These are phyloP conservation scores for Todiramphus saurophagus DNA, from an alignment of 2,113 vertebrate species.

Conservation along the genomic window DNA sequence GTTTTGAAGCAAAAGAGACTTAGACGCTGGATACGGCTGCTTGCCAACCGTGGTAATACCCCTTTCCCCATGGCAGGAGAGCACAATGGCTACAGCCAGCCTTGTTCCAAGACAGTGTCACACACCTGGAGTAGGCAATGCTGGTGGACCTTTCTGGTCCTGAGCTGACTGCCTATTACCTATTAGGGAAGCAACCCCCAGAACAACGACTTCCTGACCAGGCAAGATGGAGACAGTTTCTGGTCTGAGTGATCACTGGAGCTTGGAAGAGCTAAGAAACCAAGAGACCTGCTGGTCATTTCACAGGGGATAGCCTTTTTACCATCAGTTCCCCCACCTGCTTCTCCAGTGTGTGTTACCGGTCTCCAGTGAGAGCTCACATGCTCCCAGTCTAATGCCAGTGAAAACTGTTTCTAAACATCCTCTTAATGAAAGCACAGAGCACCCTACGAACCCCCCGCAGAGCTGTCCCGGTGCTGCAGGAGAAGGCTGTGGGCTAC, in stretches of 20 bases:
- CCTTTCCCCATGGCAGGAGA: constrained; percentile 14
- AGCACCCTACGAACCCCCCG: constrained; percentile 16
- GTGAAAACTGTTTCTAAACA: constrained; percentile 67
- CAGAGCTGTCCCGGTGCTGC: constrained; percentile 28
- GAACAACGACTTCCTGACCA: background rate
- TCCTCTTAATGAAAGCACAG: constrained; percentile 69
- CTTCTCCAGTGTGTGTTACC: constrained; percentile 19
- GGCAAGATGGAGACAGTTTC: background rate
- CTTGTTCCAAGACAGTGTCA: constrained; percentile 23
- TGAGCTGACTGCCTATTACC: constrained; percentile 7
- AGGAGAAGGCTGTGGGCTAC: constrained; percentile 41
- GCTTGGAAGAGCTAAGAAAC: background rate
- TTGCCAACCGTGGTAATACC: constrained; percentile 1
- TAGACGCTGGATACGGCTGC: constrained; percentile 15
- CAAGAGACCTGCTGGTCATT: background rate
- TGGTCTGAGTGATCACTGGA: background rate
- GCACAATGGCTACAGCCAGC: constrained; percentile 55
- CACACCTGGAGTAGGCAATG: constrained; percentile 14
- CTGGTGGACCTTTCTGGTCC: background rate
- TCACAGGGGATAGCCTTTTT: background rate
- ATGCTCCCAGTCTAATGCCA: constrained; percentile 44
- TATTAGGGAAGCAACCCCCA: background rate
- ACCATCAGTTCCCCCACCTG: constrained; percentile 34
- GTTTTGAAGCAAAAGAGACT: constrained; percentile 46
- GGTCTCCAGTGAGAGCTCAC: constrained; percentile 26